These are phyloP conservation scores for Nestor notabilis DNA, from an alignment of 2,113 vertebrate genomes.

Conservation along the genomic window DNA sequence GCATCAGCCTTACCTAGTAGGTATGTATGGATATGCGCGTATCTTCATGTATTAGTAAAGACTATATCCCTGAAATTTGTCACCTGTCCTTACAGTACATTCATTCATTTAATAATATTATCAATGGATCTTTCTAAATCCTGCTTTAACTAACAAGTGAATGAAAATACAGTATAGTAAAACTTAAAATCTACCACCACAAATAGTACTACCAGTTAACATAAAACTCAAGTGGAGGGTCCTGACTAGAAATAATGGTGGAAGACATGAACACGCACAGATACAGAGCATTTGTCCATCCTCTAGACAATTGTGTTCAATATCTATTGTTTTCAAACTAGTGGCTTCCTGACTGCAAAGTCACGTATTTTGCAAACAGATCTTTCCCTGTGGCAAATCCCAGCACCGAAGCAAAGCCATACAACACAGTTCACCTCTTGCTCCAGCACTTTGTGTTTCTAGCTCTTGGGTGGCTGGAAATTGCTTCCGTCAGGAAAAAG, in stretches of 20 bases:
- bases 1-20: neutral
- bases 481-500: neutral
- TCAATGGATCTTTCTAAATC: neutral
- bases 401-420: neutral
- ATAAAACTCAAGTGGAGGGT: neutral
- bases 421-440: neutral
- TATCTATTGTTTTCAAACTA: neutral
- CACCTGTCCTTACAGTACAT: neutral
- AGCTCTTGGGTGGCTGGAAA: neutral
- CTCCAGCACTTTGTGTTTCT: neutral
- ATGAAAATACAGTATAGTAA: neutral
- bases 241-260: neutral
- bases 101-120: neutral
- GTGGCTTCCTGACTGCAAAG: neutral
- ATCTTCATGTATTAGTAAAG: neutral
- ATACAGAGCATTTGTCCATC: rapidly evolving
- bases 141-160: neutral
- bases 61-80: neutral
- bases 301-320: neutral
- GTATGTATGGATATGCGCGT: neutral
- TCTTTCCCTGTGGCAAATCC: neutral
- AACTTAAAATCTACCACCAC: neutral
- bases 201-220: neutral
- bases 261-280: neutral
- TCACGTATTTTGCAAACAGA: neutral